Conservation (phyloP, 1,140 invertebrate genomes). For the Sesamia nonagrioides region DNA sequence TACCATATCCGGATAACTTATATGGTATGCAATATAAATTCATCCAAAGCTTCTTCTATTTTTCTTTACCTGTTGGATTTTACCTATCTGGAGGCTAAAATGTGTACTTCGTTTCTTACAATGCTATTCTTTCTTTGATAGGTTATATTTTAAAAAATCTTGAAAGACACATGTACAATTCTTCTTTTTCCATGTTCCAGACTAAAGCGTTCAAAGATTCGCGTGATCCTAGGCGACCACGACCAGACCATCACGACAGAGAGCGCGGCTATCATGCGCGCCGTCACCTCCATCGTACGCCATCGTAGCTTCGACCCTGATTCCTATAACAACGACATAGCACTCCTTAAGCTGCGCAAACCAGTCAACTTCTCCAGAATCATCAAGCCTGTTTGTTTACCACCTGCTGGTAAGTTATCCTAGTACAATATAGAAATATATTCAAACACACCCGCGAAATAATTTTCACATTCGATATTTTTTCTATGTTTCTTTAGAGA, state of each 20-base stretch:
- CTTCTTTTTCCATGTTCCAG: constrained; percentile 79
- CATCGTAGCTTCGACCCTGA: constrained; percentile 94
- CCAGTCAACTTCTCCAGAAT: constrained; percentile 93
- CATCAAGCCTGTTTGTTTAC: constrained; percentile 94
- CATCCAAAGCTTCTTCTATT: too few species aligned
- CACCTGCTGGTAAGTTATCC: constrained; percentile 87
- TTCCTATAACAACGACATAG: constrained; percentile 96
- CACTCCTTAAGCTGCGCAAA: constrained; percentile 92
- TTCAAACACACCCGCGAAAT: too few species aligned
- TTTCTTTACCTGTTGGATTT: too few species aligned
- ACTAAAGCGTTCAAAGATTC: constrained; percentile 92
- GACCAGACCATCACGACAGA: constrained; percentile 93
- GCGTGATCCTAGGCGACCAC: constrained; percentile 93
- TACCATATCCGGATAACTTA: neutral
- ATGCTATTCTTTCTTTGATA: too few species aligned
- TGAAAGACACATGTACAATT: neutral
- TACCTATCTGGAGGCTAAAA: too few species aligned
- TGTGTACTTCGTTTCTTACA: too few species aligned
- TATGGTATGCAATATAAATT: too few species aligned
- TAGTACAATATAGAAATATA: neutral
- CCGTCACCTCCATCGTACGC: constrained; percentile 92
- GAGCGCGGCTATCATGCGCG: constrained; percentile 92
- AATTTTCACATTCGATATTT: too few species aligned
- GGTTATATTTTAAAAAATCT: too few species aligned
- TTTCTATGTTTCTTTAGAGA: too few species aligned